phyloP scores from a whole-genome alignment of 2,113 vertebrate species.

The Sander vitreus region DNA sequence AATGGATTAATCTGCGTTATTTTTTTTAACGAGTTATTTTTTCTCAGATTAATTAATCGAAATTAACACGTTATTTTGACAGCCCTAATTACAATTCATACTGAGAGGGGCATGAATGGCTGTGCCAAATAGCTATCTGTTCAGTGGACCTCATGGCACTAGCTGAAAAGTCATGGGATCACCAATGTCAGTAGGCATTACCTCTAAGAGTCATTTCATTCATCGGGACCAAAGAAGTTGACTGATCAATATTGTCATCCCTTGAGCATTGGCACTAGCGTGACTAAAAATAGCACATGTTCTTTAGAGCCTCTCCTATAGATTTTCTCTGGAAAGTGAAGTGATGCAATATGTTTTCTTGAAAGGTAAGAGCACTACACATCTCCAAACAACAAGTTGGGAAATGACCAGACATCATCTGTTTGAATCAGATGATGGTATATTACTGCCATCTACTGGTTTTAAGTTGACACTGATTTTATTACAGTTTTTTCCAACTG shows the following conservation, averaged over 20 bases:
- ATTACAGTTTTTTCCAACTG: background rate
- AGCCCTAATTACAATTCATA: background rate
- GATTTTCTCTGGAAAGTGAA: background rate
- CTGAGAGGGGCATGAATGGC: background rate
- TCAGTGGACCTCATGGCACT: too few species aligned
- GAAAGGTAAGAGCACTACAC: background rate
- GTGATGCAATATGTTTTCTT: slow-evolving; percentile 9
- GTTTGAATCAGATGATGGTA: background rate
- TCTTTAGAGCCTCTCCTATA: background rate
- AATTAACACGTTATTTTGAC: too few species aligned
- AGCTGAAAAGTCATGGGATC: background rate
- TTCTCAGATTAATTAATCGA: too few species aligned
- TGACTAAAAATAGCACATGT: background rate
- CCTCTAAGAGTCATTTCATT: background rate
- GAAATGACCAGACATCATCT: background rate
- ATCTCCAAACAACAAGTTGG: slow-evolving; percentile 1
- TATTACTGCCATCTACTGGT: slow-evolving; percentile 64
- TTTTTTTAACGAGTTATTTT: too few species aligned
- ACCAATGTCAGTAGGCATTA: background rate
- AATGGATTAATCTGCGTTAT: too few species aligned
- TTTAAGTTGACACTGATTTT: background rate
- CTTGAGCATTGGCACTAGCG: too few species aligned
- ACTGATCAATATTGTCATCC: background rate
- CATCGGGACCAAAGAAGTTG: background rate
- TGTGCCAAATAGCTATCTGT: background rate